These are phyloP conservation scores for Darevskia mixta DNA, from an alignment of 2,797 vertebrate species.

Conservation along the genomic window DNA sequence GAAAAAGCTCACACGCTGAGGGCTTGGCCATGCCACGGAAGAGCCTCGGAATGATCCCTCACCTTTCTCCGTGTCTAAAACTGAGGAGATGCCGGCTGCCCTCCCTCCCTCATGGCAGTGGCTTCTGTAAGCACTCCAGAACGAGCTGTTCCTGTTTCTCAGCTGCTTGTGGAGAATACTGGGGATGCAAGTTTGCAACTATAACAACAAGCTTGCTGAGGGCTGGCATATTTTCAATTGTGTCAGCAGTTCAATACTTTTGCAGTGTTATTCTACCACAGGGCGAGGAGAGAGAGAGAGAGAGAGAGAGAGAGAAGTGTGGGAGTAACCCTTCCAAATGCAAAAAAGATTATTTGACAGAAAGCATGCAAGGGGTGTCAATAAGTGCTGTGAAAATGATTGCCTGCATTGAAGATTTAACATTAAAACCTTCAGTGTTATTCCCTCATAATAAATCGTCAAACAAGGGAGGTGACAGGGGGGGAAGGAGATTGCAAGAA, in stretches of 20 bases:
- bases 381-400: conserved; percentile 33
- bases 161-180: conserved; percentile 69
- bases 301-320: neutral
- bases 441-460: conserved; percentile 41
- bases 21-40: conserved; percentile 62
- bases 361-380: conserved; percentile 55
- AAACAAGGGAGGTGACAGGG: conserved; percentile 9
- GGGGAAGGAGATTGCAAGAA: conserved; percentile 31
- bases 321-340: conserved; percentile 54
- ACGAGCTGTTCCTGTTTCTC: conserved; percentile 66
- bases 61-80: conserved; percentile 70
- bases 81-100: conserved; percentile 51
- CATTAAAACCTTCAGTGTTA: conserved; percentile 54
- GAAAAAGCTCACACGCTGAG: conserved; percentile 71
- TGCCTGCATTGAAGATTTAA: conserved; percentile 54
- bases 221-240: conserved; percentile 73
- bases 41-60: conserved; percentile 71
- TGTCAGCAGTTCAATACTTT: conserved; percentile 77
- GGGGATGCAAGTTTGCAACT: conserved; percentile 73
- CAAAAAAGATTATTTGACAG: conserved; percentile 47
- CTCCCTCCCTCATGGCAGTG: neutral
- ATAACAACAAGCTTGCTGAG: conserved; percentile 75
- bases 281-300: neutral
- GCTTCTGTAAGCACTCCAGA: conserved; percentile 50
- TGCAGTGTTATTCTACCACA: conserved; percentile 64